phyloP scores from a whole-genome alignment of 1,140 invertebrate species.

The Drosophila dunni region DNA sequence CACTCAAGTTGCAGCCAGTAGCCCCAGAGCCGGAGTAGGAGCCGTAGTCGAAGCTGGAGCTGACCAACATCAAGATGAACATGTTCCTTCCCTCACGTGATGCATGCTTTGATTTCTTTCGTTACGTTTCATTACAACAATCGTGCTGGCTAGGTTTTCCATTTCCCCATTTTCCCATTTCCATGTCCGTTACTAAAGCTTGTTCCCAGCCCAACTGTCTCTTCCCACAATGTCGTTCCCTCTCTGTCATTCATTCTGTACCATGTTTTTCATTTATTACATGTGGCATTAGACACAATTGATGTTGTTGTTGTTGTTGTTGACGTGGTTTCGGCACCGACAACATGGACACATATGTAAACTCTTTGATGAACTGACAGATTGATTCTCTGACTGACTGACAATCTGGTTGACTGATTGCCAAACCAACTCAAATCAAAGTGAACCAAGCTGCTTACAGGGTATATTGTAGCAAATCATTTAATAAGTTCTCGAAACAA shows the following conservation, averaged over 20 bases:
- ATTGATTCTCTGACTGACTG: not conserved
- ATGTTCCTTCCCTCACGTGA: slow-evolving; percentile 75
- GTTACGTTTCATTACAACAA: slow-evolving; percentile 82
- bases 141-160: slow-evolving; percentile 39
- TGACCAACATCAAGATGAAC: slow-evolving; percentile 58
- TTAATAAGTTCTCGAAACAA: not conserved
- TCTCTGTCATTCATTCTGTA: slow-evolving; percentile 11
- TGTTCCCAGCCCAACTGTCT: not conserved
- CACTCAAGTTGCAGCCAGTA: slow-evolving; percentile 24
- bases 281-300: slow-evolving; percentile 41
- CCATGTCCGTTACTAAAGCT: not conserved
- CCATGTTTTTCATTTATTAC: slow-evolving; percentile 44
- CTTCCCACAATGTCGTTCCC: not conserved
- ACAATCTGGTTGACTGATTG: not conserved
- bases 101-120: slow-evolving; percentile 80
- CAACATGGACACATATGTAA: not conserved
- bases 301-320: slow-evolving; percentile 20
- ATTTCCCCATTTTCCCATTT: not conserved
- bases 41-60: not conserved
- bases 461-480: not conserved
- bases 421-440: not conserved
- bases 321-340: slow-evolving; percentile 23
- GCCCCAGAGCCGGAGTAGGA: not conserved
- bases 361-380: slow-evolving; percentile 3
- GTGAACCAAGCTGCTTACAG: not conserved